These are phyloP conservation scores for Andrena chrysosceles DNA, from an alignment of 2,888 invertebrate species.

Conservation along the genomic window DNA sequence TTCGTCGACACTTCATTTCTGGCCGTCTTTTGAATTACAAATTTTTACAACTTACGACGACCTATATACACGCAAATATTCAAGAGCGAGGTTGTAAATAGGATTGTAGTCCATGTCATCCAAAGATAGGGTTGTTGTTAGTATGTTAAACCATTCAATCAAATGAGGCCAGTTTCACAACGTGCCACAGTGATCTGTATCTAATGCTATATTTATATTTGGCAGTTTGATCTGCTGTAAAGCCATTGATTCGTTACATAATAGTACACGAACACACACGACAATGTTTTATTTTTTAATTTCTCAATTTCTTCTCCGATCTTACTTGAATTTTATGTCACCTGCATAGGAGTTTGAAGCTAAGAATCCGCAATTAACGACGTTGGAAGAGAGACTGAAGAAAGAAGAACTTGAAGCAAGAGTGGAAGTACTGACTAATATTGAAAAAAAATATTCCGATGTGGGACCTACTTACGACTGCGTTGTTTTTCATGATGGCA, in stretches of 20 bases:
- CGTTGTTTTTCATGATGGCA: constrained; percentile 96
- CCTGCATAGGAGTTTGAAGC: constrained; percentile 88
- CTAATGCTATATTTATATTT: constrained; percentile 83
- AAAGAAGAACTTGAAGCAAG: constrained; percentile 96
- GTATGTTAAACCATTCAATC: constrained; percentile 74
- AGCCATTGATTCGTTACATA: constrained; percentile 72
- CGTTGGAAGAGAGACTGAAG: constrained; percentile 90
- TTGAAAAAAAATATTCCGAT: constrained; percentile 96
- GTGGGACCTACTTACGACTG: constrained; percentile 97
- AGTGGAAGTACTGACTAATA: constrained; percentile 92
- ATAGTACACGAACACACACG: constrained; percentile 45
- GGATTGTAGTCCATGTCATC: constrained; percentile 78
- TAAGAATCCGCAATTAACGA: constrained; percentile 87
- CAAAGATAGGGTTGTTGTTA: constrained; percentile 79
- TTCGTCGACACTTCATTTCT: neutral
- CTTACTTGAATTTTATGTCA: constrained; percentile 21
- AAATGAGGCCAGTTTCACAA: constrained; percentile 81
- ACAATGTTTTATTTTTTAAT: constrained; percentile 7
- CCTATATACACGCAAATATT: constrained; percentile 18
- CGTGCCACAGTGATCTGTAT: constrained; percentile 73
- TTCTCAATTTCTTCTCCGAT: constrained; percentile 4
- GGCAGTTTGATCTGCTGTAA: constrained; percentile 79
- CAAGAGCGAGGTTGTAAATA: constrained; percentile 63
- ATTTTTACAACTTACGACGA: constrained; percentile 6
- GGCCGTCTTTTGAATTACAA: neutral